Base-by-base conservation (phyloP, 2,797 vertebrate species). In the Glossophaga mutica region DNA sequence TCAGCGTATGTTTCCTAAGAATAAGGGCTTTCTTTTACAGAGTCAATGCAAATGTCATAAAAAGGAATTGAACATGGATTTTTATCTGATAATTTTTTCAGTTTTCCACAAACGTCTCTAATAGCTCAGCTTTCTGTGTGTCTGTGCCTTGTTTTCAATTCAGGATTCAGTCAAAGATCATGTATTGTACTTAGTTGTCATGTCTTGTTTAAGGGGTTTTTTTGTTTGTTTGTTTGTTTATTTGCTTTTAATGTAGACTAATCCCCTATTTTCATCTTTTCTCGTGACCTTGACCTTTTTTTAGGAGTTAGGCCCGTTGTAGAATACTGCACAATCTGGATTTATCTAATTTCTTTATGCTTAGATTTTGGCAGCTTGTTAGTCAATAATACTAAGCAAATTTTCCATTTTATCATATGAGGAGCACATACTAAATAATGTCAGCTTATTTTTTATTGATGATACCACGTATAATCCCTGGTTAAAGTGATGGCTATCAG, bases 321-420 rank as follows among this genome's bases (percentile, higher is more conserved):
- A 86, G 74, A 74, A 59, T 96, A 42, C 48, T n/a, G 15, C 42
- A 62, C 15, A 70, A 6, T 62, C 52, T 78, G 62, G 18, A 77
- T 94, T 91, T 85, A 79, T 10, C 74, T 91, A 34, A 85, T 89
- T 95, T 55, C 50, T 71, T 74, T 77, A n/a, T 96, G 42, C 74
- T 82, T 94, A 93, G 78, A 76, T 77, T 91, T 22, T 86, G 52
- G 34, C 46, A 95, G 39, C 22, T 62, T 83, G 95, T 76, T 81
- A 90, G 42, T 18, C 37, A 94, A 16, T 82, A 86, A 90, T 70
- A 74, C 32, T 89, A 22, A 81, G 15, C 76, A 19, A 86, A 46
- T n/a, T 79, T 95, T 90, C 7, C 42, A 70, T 88, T 87, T 90
- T 26, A 62, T 55, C 37, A 39, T 32, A 65, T 79, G 34, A 73